Evolutionary conservation across 1,140 invertebrate species (phyloP), one percentile per base, ranked within the genome.

Genomic region (Scaptomyza montana): DNA sequence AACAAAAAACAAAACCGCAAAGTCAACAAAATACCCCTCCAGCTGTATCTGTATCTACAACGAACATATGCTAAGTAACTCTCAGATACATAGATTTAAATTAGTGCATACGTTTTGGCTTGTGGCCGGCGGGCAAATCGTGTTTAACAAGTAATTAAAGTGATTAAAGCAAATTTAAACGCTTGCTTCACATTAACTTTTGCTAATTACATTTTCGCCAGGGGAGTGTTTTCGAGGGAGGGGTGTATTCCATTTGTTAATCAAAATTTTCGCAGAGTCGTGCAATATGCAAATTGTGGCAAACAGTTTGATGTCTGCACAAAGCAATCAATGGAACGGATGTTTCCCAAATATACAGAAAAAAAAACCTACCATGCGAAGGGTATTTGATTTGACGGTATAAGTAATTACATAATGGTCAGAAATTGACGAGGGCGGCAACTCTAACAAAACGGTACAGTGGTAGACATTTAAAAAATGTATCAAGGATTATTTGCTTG

Each of bases 131-230:
- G 78, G 70, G 25, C 78, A 49, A 78, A 70, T 87, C 78, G 54
- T 87, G 84, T 87, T 87, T 79, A 77, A 87, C 84, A 87, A 87
- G 75, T 82, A 78, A 87, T 87, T 82, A 87, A 82, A 67, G 78
- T 87, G 82, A 87, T 89, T 87, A 79, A 86, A 87, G 71, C 75
- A 82, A 82, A 87, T 87, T 78, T 68, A 86, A 86, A 78, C 75
- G 77, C 82, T 76, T 75, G 82, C 70, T 71, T 16, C 61, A 67
- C 45, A 47, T 57, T 55, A 60, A 53, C 33, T 45, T 72, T 66
- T 59, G 54, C 59, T 72, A 66, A 72, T 72, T 65, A 65, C 62
- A 45, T 36, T 36, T 36, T 9, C 33, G 33, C 7, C 33, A 25
- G 41, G 10, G 33, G 33, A 7, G 7, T 3, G 1, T 9, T 28